Conservation (phyloP, 2,797 vertebrate genomes). For the Gymnodraco acuticeps region DNA sequence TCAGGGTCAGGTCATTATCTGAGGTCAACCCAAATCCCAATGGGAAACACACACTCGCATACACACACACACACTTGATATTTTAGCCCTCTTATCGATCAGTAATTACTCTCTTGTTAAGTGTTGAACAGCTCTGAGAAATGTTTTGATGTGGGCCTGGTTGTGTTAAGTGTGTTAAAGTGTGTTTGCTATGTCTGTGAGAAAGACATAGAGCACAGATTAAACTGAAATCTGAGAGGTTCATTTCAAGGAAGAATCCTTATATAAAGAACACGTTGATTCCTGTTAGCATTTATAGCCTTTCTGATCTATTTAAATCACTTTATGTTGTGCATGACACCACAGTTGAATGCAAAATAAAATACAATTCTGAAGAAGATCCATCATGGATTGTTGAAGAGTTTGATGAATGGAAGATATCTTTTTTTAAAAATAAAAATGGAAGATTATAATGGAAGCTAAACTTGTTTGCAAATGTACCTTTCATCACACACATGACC, state of each 20-base stretch:
- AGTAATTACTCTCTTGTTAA: constrained; percentile 21
- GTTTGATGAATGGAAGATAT: neutral
- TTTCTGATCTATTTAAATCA: constrained; percentile 14
- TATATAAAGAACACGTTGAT: neutral
- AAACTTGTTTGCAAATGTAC: neutral
- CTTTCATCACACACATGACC: too few species aligned
- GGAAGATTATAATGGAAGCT: neutral
- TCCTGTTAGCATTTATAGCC: neutral
- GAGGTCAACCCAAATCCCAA: constrained; percentile 11
- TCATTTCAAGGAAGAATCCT: neutral
- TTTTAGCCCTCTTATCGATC: constrained; percentile 1
- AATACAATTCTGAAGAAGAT: neutral
- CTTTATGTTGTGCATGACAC: neutral
- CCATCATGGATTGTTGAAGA: neutral
- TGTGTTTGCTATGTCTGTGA: constrained; percentile 42
- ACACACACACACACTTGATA: neutral
- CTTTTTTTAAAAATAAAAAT: neutral
- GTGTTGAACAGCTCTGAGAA: neutral
- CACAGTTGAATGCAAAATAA: neutral
- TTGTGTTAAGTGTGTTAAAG: constrained; percentile 13
- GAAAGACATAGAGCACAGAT: neutral
- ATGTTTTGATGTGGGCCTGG: constrained; percentile 26
- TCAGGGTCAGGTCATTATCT: constrained; percentile 23
- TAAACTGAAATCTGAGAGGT: constrained; percentile 17
- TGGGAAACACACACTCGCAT: neutral